Base-by-base conservation (phyloP, 2,888 invertebrate species). In the Urechis unicinctus region DNA sequence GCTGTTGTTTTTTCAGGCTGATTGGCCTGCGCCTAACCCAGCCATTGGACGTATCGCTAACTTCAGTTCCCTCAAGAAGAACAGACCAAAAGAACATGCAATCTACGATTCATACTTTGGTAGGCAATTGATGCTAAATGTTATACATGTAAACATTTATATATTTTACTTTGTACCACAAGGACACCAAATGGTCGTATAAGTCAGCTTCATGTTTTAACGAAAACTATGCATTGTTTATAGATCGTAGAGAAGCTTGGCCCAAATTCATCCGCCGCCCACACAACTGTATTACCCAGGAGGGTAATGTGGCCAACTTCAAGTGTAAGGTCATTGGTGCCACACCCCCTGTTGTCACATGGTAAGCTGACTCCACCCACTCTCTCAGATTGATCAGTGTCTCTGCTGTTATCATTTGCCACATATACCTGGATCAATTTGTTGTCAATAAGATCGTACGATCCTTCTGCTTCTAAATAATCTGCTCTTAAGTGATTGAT, bases 251-350 rank as follows among this genome's bases (percentile, higher is more conserved):
- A 67, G 97, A 99, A 83, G 97, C 97, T 25, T 94, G 93, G 47
- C 98, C 98, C 4, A 84, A 97, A 75, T 99, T 99, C 81, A 93
- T 98, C 68, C 94, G 98, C 77, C 88, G 88, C 75, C 98, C 98
- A 5, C 88, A 89, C 71, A 92, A 91, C 58, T 92, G 94, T 62
- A 91, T 94, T 82, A 91, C 92, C 66, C 92, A 90, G 80, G 97
- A 98, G 77, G 97, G 97, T 31, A 95, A 97, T 79, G 91, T 91
- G 60, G 96, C 94, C 59, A 94, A 92, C 78, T 90, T 99, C 83
- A 92, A 91, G 78, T 98, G 97, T 78, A 88, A 95, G 69, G 89
- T 99, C 67, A 91, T 98, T 73, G 81, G 82, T 46, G 93, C 93
- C 66, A 94, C 97, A 28, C 85, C 94, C 25, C 93, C 97, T 41